Evolutionary conservation across 2,113 vertebrate genomes (phyloP), one percentile per base, ranked within the genome.

Genomic region (Tragulus kanchil): DNA sequence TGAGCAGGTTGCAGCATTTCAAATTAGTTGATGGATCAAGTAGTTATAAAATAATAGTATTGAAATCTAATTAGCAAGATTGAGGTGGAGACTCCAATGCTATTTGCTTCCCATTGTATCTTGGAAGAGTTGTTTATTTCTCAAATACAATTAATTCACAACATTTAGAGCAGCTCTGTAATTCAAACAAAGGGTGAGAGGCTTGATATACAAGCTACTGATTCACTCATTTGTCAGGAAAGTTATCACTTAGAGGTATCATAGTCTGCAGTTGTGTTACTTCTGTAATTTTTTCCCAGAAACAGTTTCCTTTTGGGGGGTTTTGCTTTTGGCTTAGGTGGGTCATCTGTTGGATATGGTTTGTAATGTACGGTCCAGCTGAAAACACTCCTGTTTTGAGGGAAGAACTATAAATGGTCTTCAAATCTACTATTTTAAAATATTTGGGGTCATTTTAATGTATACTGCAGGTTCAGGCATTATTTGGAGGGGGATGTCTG

Each of bases 321-420:
- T 92, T 61, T 85, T 62, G 4, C 87, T n/a, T n/a, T n/a, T n/a
- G n/a, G n/a, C n/a, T n/a, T 54, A 94, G 75, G 81, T 79, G 62
- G 67, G 69, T 97, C 90, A 87, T 96, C 92, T 97, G 97, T 67
- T 84, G 84, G 62, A 96, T 92, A 90, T 95, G 97, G 93, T 96
- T 81, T 96, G 59, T 94, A 97, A 97, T 96, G 89, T 52, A 61
- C 36, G 19, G 87, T 81, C 85, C 56, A 61, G 90, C 96, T 96
- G 89, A 91, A 93, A 91, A 28, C 48, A 82, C 87, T 96, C 89
- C 94, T 61, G 16, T 61, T 84, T 75, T 91, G 52, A 87, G 73
- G 52, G 14, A 61, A 79, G 96, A 10, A 65, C 62, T 85, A 67
- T 65, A 93, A 89, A 71, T 87, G 79, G 96, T 96, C 90, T 97